Conservation (phyloP, 2,797 vertebrate genomes). For the Malacoraja senta region DNA sequence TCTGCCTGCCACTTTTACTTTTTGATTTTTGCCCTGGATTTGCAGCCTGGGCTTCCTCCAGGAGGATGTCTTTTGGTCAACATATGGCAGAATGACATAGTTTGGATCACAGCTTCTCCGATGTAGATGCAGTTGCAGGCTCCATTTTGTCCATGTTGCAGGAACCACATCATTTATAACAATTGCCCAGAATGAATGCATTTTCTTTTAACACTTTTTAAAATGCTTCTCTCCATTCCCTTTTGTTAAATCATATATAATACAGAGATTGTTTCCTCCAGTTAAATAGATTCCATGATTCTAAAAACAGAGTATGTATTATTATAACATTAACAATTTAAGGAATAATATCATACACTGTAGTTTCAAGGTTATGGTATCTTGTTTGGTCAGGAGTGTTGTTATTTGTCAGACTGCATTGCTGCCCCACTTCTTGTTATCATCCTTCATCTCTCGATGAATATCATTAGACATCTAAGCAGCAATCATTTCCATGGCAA, state of each 20-base stretch:
- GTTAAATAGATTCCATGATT: background rate
- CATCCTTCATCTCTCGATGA: background rate
- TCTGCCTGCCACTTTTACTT: no score
- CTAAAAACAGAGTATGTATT: no score
- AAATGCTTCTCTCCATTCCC: background rate
- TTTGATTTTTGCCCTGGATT: no score
- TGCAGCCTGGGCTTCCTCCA: background rate
- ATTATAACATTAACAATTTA: background rate
- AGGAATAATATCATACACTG: background rate
- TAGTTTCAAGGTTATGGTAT: background rate
- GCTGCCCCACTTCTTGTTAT: background rate
- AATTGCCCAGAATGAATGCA: background rate
- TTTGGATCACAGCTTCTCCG: background rate
- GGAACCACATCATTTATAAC: no score
- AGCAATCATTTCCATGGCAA: slow-evolving; percentile 27
- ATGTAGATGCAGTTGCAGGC: background rate
- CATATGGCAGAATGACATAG: background rate
- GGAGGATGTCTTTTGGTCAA: background rate
- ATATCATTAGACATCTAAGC: background rate
- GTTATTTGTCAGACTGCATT: background rate
- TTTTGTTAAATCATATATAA: background rate
- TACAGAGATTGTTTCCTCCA: background rate
- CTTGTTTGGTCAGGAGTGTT: background rate
- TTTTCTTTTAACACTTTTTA: background rate
- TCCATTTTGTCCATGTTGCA: background rate